A percentile compares a stretch with the other conserved stretches of the same genome.
phyloP scores from a whole-genome alignment of 2,888 invertebrate species.

The Athalia rosae region DNA sequence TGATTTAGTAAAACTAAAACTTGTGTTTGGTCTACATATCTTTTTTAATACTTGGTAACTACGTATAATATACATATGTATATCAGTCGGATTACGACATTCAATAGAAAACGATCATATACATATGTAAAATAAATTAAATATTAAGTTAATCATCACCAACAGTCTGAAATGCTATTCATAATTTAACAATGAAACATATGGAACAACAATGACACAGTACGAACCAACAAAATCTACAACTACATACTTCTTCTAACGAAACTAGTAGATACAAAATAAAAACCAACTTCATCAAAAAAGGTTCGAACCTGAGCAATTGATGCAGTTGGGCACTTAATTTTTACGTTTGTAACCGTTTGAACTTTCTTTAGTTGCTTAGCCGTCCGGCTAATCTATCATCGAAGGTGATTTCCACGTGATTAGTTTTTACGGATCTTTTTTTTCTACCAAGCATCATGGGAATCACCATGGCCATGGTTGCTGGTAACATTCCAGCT shows the following conservation, averaged over 20 bases:
- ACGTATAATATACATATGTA: background rate
- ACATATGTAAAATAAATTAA: background rate
- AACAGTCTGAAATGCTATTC: background rate
- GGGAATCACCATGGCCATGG: conserved; percentile 87
- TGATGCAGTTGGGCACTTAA: too few species aligned
- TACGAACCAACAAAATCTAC: background rate
- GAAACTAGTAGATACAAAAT: too few species aligned
- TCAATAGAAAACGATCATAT: background rate
- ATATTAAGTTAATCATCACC: background rate
- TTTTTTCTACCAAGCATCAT: conserved; percentile 81
- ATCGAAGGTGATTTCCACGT: conserved; percentile 38
- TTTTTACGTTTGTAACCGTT: conserved; percentile 20
- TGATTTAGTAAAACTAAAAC: too few species aligned
- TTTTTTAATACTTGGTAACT: too few species aligned
- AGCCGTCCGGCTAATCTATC: background rate
- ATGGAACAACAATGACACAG: conserved; percentile 10
- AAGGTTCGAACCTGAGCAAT: too few species aligned
- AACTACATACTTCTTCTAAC: background rate
- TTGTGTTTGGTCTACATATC: too few species aligned
- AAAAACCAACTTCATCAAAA: too few species aligned
- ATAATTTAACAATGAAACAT: background rate
- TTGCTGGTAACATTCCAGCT: conserved; percentile 87
- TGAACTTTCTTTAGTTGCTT: conserved; percentile 25
- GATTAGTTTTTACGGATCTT: conserved; percentile 45
- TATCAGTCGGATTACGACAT: conserved; percentile 5